Conservation (phyloP, 2,113 vertebrate species). For the Nesoenas mayeri region DNA sequence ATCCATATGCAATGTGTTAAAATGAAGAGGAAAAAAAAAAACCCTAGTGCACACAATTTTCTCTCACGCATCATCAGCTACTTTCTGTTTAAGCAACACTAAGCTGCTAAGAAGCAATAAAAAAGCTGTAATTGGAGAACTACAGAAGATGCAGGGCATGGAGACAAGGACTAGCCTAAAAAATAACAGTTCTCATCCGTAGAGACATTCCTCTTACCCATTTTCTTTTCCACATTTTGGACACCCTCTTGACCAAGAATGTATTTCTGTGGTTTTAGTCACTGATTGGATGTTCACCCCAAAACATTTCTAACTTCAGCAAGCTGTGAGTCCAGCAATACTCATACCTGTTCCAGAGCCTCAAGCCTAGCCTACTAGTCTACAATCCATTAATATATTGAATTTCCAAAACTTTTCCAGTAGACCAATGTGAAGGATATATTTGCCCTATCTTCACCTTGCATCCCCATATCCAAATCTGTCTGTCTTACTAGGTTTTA, state of each 20-base stretch:
- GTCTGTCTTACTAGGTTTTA: background rate
- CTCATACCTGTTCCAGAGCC: background rate
- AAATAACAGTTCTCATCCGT: background rate
- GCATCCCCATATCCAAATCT: background rate
- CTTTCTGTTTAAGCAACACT: background rate
- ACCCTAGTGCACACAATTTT: background rate
- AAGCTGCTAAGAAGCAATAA: conserved; percentile 24
- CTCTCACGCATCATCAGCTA: conserved; percentile 31
- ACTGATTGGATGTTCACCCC: background rate
- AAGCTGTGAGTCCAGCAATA: background rate
- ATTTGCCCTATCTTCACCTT: background rate
- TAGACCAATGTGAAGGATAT: background rate
- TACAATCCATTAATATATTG: background rate
- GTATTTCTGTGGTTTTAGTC: background rate
- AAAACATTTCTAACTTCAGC: background rate
- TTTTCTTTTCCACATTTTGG: background rate
- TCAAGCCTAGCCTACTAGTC: background rate
- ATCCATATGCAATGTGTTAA: background rate
- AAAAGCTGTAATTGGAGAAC: background rate
- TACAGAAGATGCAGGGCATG: background rate
- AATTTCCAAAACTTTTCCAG: background rate
- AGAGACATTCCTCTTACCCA: background rate
- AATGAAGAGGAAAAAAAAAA: background rate
- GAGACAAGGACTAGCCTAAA: background rate
- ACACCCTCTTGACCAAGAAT: background rate